Evolutionary conservation across 2,113 vertebrate species (phyloP), one percentile per base, ranked within the genome.

Genomic region (Dunckerocampus dactyliophorus): DNA sequence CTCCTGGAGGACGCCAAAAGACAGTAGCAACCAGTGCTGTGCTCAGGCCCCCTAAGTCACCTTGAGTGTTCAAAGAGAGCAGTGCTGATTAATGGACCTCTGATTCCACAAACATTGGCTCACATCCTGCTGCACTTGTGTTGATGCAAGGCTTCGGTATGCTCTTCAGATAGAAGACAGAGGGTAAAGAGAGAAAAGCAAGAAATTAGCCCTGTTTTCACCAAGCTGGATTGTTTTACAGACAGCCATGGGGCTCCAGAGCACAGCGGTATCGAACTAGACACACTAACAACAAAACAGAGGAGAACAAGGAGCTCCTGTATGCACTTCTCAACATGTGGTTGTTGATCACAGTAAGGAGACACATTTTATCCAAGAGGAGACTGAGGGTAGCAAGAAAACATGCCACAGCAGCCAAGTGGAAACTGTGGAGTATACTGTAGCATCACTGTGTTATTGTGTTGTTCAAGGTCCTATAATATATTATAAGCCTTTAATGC

Each of bases 41-140:
- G 65, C 49, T 39, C 31, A 56, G 54, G 56, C 61, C 47, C 0
- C 11, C 52, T 49, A 64, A 75, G 77, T 82, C 81, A 82, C 82
- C 82, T 84, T 82, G 79, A 62, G 71, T 82, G 86, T 81, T 64
- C 52, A 74, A 62, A 61, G 50, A 71, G 74, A 63, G 54, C 69
- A 17, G 13, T 45, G 63, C 65, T 86, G 81, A 87, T 83, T 77
- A 86, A 88, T 85, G 76, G 63, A 47, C 74, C 75, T 60, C 52
- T 59, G 58, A 67, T 49, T 78, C 55, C 20, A 28, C 62, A 76
- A 78, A 85, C 67, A 65, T 62, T 65, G 72, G 71, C 81, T 76
- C 62, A 31, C 69, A 73, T 84, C 72, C 77, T 80, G 70, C 64
- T 67, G 64, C 56, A 57, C 67, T 65, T 72, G 66, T 63, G 63